Evolutionary conservation across 2,113 vertebrate genomes (phyloP).

Genomic region (Leiothrix lutea): DNA sequence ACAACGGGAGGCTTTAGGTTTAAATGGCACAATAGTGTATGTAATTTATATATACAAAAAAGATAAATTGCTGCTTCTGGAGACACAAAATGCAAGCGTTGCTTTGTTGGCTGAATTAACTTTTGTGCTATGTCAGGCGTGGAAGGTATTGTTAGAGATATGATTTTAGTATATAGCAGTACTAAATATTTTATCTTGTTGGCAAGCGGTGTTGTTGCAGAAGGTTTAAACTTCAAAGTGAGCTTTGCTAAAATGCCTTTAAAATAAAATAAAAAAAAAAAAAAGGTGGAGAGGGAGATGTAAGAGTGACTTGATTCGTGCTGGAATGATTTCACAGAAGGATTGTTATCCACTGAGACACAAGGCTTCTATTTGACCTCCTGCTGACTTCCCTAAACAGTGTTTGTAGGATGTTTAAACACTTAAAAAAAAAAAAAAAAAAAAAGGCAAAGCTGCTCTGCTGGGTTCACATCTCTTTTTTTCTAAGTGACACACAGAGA

Average conservation of each 20-base stretch:
- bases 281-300: slow-evolving; percentile 22
- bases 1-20: slow-evolving; percentile 23
- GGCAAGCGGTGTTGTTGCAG: not conserved
- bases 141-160: slow-evolving; percentile 52
- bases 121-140: slow-evolving; percentile 43
- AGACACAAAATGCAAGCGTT: slow-evolving; percentile 5
- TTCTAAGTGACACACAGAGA: slow-evolving; percentile 5
- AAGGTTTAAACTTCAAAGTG: slow-evolving; percentile 58
- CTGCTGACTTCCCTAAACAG: slow-evolving; percentile 54
- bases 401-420: slow-evolving; percentile 57
- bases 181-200: slow-evolving; percentile 61
- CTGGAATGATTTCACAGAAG: slow-evolving; percentile 55
- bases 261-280: not conserved
- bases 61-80: slow-evolving; percentile 4
- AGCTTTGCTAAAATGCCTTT: slow-evolving; percentile 43
- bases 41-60: slow-evolving; percentile 51
- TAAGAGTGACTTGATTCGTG: slow-evolving; percentile 14
- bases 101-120: slow-evolving; percentile 60
- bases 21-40: slow-evolving; percentile 32
- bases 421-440: not conserved
- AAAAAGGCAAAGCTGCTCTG: not conserved
- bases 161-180: slow-evolving; percentile 33
- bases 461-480: not conserved
- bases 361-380: slow-evolving; percentile 57
- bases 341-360: slow-evolving; percentile 53